Evolutionary conservation across 2,113 vertebrate species (phyloP), one percentile per base, ranked within the genome.

Genomic region (Pitta sordida): DNA sequence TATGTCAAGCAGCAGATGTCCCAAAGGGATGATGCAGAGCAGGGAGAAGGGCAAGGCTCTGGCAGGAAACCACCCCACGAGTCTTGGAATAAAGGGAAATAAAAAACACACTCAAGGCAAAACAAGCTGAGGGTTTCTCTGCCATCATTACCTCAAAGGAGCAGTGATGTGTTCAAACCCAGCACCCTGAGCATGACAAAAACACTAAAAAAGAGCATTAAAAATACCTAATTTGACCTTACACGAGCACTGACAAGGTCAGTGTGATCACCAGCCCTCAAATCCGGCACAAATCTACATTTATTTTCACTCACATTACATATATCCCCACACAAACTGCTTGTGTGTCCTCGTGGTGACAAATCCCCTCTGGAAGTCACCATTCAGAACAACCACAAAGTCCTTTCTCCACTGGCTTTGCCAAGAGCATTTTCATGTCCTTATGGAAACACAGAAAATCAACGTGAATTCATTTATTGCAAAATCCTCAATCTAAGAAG

Each of bases 1-100:
- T 85, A 83, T 91, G 82, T 77, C 94, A 96, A 83, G 78, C 87
- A 86, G 78, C 95, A 96, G 94, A 96, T 95, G 96, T 92, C 94
- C 85, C 76, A 83, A 92, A 86, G 89, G 17, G 81, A 83, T 92
- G 95, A 91, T 59, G 79, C 67, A 62, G 37, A 80, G 59, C 74
- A 90, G 67, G 2, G 46, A 91, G 86, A 83, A 95, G 87, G 84
- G 78, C 89, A 96, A 82, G 77, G 65, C 81, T 95, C 86, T 91
- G 77, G 81, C 70, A 93, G 52, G 3, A 71, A 81, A 53, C 87
- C 53, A 60, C 77, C 30, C n/a, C n/a, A n/a, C n/a, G n/a, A n/a
- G n/a, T n/a, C 84, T 19, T 70, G 21, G 37, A 69, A 80, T 17
- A 27, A 26, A 39, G 58, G 41, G 53, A 56, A 60, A n/a, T n/a